Conservation (phyloP, 2,113 vertebrate genomes). For the Cyprinodon variegatus region DNA sequence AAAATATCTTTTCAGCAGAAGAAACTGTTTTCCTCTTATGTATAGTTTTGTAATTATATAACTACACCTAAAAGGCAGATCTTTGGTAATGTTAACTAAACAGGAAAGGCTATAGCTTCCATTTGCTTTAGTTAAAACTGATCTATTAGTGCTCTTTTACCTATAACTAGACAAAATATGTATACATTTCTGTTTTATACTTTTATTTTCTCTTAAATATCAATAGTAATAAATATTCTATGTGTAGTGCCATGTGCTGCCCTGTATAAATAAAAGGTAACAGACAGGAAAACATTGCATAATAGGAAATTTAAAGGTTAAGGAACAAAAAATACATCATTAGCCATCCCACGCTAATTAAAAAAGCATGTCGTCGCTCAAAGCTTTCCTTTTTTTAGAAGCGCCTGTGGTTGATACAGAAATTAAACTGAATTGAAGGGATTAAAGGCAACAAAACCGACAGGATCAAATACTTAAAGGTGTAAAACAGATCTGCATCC, state of each 20-base stretch:
- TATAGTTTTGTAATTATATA: neutral
- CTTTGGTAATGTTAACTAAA: neutral
- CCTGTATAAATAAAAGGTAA: neutral
- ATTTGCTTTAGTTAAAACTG: neutral
- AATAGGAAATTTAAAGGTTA: neutral
- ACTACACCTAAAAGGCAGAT: neutral
- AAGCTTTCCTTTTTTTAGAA: neutral
- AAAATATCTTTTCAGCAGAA: neutral
- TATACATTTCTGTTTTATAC: too few relatives aligned
- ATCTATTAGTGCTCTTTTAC: neutral
- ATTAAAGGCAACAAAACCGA: neutral
- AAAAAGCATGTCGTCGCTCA: neutral
- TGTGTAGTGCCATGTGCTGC: neutral
- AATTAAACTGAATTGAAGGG: constrained; percentile 27
- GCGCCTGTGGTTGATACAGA: constrained; percentile 31
- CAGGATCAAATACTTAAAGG: constrained; percentile 12
- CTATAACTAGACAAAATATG: too few relatives aligned
- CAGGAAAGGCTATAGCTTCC: neutral
- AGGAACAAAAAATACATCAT: neutral
- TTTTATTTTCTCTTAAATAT: neutral
- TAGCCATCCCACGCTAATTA: neutral
- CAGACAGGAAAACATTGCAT: neutral
- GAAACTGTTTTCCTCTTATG: neutral
- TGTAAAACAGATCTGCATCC: constrained; percentile 3
- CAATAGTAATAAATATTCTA: too few relatives aligned